These are phyloP conservation scores for Sebastes minor DNA, from an alignment of 2,797 vertebrate species.

Conservation along the genomic window DNA sequence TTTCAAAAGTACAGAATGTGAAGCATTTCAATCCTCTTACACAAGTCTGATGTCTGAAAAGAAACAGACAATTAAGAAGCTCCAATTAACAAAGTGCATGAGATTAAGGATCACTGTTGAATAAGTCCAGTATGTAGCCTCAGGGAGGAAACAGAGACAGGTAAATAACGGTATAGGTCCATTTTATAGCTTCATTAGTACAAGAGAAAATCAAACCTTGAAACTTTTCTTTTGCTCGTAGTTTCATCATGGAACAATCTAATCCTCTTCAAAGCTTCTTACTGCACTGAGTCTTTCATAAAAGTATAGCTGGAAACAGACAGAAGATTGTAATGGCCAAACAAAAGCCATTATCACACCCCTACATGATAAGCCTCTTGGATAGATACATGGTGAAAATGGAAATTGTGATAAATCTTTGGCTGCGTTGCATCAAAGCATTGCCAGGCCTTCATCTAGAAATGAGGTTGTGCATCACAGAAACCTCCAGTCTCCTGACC, in stretches of 20 bases:
- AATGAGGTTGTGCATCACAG: neutral
- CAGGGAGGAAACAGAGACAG: constrained; percentile 11
- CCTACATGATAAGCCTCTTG: constrained; percentile 17
- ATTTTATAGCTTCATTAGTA: constrained; percentile 1
- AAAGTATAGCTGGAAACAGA: constrained; percentile 29
- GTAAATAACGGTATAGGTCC: constrained; percentile 17
- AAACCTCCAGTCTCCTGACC: neutral
- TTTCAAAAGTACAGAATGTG: constrained; percentile 33
- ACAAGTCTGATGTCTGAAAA: constrained; percentile 77
- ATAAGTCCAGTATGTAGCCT: constrained; percentile 13
- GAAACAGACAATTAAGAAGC: constrained; percentile 76
- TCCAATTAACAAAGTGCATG: constrained; percentile 77
- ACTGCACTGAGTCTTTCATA: constrained; percentile 5
- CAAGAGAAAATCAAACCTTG: constrained; percentile 5
- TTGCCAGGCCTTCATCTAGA: constrained; percentile 17
- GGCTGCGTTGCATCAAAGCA: constrained; percentile 4
- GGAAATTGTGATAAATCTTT: constrained; percentile 15
- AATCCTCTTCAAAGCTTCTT: constrained; percentile 27
- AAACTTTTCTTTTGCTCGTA: constrained; percentile 8
- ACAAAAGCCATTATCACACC: constrained; percentile 18
- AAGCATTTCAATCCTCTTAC: constrained; percentile 79
- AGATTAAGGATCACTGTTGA: constrained; percentile 69
- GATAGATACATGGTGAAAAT: neutral
- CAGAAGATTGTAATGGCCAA: constrained; percentile 10
- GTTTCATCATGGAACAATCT: constrained; percentile 13